Percentiles rank a stretch among this genome's conserved stretches.
These are phyloP conservation scores for Tachina grossa DNA, from an alignment of 2,888 invertebrate genomes.

Conservation along the genomic window DNA sequence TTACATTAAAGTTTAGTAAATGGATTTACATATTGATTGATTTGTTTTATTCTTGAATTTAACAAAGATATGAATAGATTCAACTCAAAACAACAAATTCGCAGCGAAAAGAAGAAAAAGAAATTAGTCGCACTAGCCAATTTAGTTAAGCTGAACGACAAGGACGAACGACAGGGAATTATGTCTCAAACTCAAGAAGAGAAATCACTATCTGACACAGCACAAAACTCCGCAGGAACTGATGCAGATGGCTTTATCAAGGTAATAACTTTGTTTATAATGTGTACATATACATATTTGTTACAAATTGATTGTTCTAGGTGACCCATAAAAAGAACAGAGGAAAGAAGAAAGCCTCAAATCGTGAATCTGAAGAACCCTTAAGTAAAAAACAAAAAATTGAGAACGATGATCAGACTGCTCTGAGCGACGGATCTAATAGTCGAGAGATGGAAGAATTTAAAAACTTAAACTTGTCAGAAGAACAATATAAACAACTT, in stretches of 20 bases:
- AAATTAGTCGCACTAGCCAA: constrained; percentile 86
- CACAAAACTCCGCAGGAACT: not conserved
- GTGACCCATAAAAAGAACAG: constrained; percentile 75
- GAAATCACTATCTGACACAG: not conserved
- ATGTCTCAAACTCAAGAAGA: constrained; percentile 70
- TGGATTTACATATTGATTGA: constrained; percentile 6
- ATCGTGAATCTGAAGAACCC: constrained; percentile 58
- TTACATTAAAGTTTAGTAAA: not conserved
- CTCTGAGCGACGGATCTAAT: constrained; percentile 62
- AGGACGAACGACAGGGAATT: constrained; percentile 81
- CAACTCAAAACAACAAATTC: constrained; percentile 84
- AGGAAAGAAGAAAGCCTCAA: constrained; percentile 59
- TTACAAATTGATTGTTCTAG: constrained; percentile 39
- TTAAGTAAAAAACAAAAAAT: constrained; percentile 52
- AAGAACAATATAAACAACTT: constrained; percentile 80
- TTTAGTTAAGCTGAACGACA: constrained; percentile 86
- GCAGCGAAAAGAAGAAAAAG: constrained; percentile 86
- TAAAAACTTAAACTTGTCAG: constrained; percentile 71
- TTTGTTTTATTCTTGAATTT: constrained; percentile 6
- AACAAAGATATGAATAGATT: constrained; percentile 76
- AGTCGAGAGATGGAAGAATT: constrained; percentile 66
- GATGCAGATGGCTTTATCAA: constrained; percentile 76
- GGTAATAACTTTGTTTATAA: constrained; percentile 65
- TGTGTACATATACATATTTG: not conserved
- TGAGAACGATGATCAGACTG: constrained; percentile 61